Evolutionary conservation across 2,888 invertebrate genomes (phyloP), one percentile per base, ranked within the genome.

Genomic region (Cephus runcator): DNA sequence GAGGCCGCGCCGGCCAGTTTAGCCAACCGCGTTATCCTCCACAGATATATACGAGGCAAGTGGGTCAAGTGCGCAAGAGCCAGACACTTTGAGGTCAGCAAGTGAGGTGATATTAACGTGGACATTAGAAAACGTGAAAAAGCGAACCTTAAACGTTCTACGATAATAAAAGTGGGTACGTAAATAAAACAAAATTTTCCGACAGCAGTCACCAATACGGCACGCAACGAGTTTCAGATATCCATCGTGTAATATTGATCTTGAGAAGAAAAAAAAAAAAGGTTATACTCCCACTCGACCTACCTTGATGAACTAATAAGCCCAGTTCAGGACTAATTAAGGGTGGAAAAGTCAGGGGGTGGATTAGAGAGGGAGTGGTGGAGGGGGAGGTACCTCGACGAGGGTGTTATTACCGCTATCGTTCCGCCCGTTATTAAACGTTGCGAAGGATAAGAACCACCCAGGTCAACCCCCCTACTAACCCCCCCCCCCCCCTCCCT

Each of bases 161-260:
- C 0, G 0, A 0, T 23, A 23, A 9, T 23, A 2, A 0, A 9
- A 23, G 56, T 23, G 23, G 40, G 1, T 23, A 56, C 1, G 23
- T 56, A 9, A 6, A 23, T 9, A 23, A 56, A 6, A 6, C 15
- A 6, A 23, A 56, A 9, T 23, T 6, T 0, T 56, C 56, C 0
- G 9, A 23, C 15, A 40, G 0, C 9, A 56, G 23, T 23, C 23
- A 9, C 9, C 23, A 23, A 56, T 23, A 56, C 0, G 56, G 2
- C 23, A 9, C 23, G 9, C 23, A 56, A 56, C 23, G 23, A 23
- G 23, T 23, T 56, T 56, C 23, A 9, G 23, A 56, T 23, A 23
- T 56, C 56, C 23, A 56, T 23, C 9, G 23, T 56, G 56, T 56
- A 56, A 56, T 56, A 56, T 56, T 23, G 56, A 56, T 56, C 23